These are phyloP conservation scores for Eurytoma californica DNA, from an alignment of 2,888 invertebrate species.

Conservation along the genomic window DNA sequence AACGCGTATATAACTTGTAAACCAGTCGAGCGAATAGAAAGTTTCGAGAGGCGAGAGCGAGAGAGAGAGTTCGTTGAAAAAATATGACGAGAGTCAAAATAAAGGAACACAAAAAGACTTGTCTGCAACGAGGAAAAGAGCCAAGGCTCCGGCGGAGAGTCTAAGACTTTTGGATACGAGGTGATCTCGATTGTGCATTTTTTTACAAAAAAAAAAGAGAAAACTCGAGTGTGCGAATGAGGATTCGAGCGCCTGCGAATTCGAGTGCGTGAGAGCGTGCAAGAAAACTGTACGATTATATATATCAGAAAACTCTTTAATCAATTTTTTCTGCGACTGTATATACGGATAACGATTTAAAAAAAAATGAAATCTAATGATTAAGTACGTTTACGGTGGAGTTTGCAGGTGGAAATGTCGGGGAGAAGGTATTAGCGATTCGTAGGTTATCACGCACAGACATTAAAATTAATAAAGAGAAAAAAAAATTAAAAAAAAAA, in stretches of 20 bases:
- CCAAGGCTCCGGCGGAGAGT: constrained; percentile 44
- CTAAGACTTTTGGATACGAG: constrained; percentile 47
- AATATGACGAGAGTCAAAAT: background rate
- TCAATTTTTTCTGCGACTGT: constrained; percentile 62
- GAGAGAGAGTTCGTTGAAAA: no score
- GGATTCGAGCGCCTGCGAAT: background rate
- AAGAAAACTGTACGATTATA: constrained; percentile 39
- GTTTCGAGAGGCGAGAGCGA: constrained; percentile 23
- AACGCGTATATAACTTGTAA: constrained; percentile 44
- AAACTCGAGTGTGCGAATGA: constrained; percentile 7
- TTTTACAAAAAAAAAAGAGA: constrained; percentile 47
- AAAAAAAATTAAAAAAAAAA: background rate
- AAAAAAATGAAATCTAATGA: constrained; percentile 26
- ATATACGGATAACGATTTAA: constrained; percentile 58
- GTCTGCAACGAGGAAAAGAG: constrained; percentile 48
- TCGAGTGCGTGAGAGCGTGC: background rate
- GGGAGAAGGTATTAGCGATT: constrained; percentile 60
- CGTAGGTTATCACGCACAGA: constrained; percentile 64
- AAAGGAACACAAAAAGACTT: constrained; percentile 43
- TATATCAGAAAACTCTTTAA: constrained; percentile 60
- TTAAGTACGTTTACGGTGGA: constrained; percentile 44
- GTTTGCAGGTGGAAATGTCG: constrained; percentile 26
- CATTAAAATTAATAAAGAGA: constrained; percentile 31
- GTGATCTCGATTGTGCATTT: constrained; percentile 56
- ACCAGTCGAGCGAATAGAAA: constrained; percentile 27